phyloP scores from a whole-genome alignment of 2,113 vertebrate genomes.

The Antigone vipio region DNA sequence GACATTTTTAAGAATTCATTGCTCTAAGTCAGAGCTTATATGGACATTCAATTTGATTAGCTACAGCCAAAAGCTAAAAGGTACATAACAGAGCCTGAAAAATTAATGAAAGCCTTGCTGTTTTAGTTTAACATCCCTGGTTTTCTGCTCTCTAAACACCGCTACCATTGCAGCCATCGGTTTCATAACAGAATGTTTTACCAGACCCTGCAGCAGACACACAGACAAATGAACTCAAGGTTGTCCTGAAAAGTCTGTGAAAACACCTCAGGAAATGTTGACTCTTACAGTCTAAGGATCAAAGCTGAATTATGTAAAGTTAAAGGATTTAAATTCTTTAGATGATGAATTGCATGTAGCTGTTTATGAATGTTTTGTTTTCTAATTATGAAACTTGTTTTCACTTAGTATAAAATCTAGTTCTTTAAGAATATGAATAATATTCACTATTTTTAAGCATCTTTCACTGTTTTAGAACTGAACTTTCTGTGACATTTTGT shows the following conservation, averaged over 20 bases:
- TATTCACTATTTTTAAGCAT: background rate
- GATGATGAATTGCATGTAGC: constrained; percentile 54
- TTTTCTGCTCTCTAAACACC: constrained; percentile 10
- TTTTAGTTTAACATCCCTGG: background rate
- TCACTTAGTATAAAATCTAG: constrained; percentile 19
- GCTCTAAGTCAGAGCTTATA: background rate
- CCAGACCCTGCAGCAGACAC: constrained; percentile 1
- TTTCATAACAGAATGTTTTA: background rate
- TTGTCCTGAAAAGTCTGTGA: constrained; percentile 32
- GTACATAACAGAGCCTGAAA: background rate
- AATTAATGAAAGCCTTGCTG: background rate
- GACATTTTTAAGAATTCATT: background rate
- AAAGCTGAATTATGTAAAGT: constrained; percentile 64
- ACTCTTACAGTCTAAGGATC: constrained; percentile 32
- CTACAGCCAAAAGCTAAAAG: constrained; percentile 5
- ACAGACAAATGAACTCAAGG: background rate
- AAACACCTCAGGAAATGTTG: constrained; percentile 52
- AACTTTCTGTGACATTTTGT: constrained; percentile 66
- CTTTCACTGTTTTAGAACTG: background rate
- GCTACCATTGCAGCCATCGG: background rate
- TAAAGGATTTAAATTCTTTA: constrained; percentile 57
- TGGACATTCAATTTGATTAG: constrained; percentile 16
- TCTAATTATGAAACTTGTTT: constrained; percentile 65
- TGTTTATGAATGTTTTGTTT: constrained; percentile 63
- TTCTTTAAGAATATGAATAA: constrained; percentile 46